These are phyloP conservation scores for Amphiura filiformis DNA, from an alignment of 35 echinoderm and acorn worm genomes.

Conservation along the genomic window DNA sequence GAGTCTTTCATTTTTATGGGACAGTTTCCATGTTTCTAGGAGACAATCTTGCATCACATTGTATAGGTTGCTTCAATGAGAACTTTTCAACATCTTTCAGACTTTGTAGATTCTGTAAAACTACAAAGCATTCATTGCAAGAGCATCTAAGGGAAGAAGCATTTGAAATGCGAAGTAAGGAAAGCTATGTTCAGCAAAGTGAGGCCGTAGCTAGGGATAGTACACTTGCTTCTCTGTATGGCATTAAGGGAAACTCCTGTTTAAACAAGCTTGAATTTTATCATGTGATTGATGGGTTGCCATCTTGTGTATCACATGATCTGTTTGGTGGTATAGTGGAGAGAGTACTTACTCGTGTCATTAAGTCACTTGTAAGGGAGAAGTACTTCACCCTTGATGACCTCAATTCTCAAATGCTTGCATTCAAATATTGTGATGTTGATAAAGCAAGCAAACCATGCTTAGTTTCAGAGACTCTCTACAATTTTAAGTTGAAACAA, in stretches of 20 bases:
- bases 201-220: conserved; percentile 13
- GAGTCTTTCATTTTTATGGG: not conserved
- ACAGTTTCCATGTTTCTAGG: conserved; percentile 12
- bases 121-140: not conserved
- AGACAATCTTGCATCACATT: conserved; percentile 32
- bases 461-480: not conserved
- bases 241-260: not conserved
- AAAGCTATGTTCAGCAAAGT: conserved; percentile 13
- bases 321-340: conserved; percentile 48
- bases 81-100: conserved; percentile 2
- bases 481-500: conserved; percentile 50
- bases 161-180: not conserved
- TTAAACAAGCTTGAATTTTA: conserved; percentile 33
- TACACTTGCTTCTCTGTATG: conserved; percentile 39
- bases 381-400: conserved; percentile 42
- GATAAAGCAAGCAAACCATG: conserved; percentile 44
- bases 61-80: conserved; percentile 36
- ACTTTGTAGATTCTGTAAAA: conserved; percentile 19
- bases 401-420: conserved; percentile 30
- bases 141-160: not conserved
- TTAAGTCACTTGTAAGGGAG: conserved; percentile 21
- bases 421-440: conserved; percentile 25
- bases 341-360: conserved; percentile 25
- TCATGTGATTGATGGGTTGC: conserved; percentile 47
- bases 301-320: conserved; percentile 46